Evolutionary conservation across 1,140 invertebrate genomes (phyloP), one percentile per base, ranked within the genome.

Genomic region (Pachypeltis micranthus): DNA sequence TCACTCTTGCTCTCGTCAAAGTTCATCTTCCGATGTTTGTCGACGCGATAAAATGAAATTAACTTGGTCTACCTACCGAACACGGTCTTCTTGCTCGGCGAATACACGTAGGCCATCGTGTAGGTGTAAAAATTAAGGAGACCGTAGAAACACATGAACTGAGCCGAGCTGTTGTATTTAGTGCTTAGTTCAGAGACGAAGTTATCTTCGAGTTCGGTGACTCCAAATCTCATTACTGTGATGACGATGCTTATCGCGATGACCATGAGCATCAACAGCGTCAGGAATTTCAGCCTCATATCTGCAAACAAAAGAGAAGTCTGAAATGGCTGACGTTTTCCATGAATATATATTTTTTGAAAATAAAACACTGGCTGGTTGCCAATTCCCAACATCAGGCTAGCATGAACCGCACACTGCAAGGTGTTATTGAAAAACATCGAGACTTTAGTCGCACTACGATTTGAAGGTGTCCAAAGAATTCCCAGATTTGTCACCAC

Each of bases 81-180:
- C 39, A 86, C 77, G 68, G 87, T 85, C 69, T 85, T 86, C 61
- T 81, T 80, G 12, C 85, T 84, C 0, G 93, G 93, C 0, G 93
- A 91, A 74, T 96, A 97, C 3, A 96, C 90, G 75, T 93, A 96
- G 1, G 91, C 90, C 85, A 96, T 90, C 0, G 88, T 88, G 73
- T 91, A 95, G 44, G 96, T 73, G 73, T 96, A 96, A 73, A 95
- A 92, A 78, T 98, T 98, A 1, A 96, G 78, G 26, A 96, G 79
- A n/a, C 92, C 91, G 74, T 96, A 97, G 67, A 95, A 87, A 2
- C 91, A 86, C 85, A 96, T 93, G 76, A 96, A 96, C 70, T 95
- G 90, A 1, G 87, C 90, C 0, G 91, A 95, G 64, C 88, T 95
- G 63, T 86, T 83, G 73, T 94, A 93, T 72, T 87, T 88, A 44